Conservation (phyloP, 35 echinoderm and acorn worm genomes). For the Amphiura filiformis region DNA sequence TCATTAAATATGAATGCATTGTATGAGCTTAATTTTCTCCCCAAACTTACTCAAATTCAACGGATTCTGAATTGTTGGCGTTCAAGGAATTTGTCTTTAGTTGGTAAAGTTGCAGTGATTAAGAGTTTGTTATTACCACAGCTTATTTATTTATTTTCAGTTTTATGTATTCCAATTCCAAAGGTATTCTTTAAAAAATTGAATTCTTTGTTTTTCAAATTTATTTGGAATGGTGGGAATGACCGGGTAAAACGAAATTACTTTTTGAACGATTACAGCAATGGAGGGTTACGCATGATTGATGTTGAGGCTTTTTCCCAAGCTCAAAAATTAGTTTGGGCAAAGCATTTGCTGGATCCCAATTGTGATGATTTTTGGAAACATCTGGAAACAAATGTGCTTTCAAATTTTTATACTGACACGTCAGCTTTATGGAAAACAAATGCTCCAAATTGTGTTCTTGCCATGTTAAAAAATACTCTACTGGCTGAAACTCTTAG, state of each 20-base stretch:
- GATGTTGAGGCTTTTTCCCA: background rate
- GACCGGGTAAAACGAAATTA: background rate
- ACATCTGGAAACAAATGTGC: no score
- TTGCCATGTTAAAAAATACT: no score
- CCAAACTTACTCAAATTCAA: background rate
- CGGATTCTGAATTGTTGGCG: background rate
- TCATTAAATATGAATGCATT: no score
- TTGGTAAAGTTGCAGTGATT: slow-evolving; percentile 3
- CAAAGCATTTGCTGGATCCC: slow-evolving; percentile 4
- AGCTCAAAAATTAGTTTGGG: slow-evolving; percentile 13
- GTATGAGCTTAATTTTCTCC: no score
- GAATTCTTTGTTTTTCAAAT: slow-evolving; percentile 4
- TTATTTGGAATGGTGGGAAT: slow-evolving; percentile 7
- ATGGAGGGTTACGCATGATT: background rate
- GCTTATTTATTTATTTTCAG: slow-evolving; percentile 11
- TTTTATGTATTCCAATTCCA: background rate
- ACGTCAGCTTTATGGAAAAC: no score
- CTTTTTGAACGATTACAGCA: background rate
- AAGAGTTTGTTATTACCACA: slow-evolving; percentile 2
- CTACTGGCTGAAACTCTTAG: no score
- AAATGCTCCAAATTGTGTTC: no score
- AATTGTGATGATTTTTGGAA: no score
- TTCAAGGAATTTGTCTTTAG: background rate
- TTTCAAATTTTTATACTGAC: no score
- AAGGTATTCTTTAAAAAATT: background rate